A percentile compares a stretch with the other conserved stretches of the same genome.
These are phyloP conservation scores for Cotesia congregata DNA, from an alignment of 2,888 invertebrate species.

Conservation along the genomic window DNA sequence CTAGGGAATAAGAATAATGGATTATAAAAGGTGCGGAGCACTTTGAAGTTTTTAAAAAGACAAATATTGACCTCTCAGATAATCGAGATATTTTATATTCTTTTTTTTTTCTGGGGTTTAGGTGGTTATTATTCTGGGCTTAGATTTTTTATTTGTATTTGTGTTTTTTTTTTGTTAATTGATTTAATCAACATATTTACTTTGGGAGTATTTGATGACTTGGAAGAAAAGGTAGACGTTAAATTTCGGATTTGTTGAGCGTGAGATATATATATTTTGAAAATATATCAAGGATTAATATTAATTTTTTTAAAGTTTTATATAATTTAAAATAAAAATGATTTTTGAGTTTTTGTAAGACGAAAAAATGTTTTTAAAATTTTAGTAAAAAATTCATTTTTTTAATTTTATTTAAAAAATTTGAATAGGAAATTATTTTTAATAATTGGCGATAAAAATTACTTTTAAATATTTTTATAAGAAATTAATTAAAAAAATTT, in stretches of 20 bases:
- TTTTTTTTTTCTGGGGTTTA: constrained; percentile 51
- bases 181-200: neutral
- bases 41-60: constrained; percentile 42
- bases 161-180: neutral
- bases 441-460: too few species aligned
- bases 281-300: too few species aligned
- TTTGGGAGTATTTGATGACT: neutral
- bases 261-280: neutral
- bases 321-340: too few species aligned
- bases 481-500: too few species aligned
- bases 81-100: constrained; percentile 48
- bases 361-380: too few species aligned
- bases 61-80: constrained; percentile 57
- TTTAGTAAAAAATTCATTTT: too few species aligned
- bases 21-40: constrained; percentile 41
- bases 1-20: neutral
- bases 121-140: constrained; percentile 34
- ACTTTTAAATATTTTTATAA: too few species aligned
- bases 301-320: too few species aligned
- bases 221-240: neutral
- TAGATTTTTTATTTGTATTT: neutral
- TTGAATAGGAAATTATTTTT: too few species aligned
- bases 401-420: too few species aligned
- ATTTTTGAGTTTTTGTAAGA: too few species aligned
- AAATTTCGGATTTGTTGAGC: neutral